Conservation (phyloP, 1,140 invertebrate species). For the Zaprionus africanus region DNA sequence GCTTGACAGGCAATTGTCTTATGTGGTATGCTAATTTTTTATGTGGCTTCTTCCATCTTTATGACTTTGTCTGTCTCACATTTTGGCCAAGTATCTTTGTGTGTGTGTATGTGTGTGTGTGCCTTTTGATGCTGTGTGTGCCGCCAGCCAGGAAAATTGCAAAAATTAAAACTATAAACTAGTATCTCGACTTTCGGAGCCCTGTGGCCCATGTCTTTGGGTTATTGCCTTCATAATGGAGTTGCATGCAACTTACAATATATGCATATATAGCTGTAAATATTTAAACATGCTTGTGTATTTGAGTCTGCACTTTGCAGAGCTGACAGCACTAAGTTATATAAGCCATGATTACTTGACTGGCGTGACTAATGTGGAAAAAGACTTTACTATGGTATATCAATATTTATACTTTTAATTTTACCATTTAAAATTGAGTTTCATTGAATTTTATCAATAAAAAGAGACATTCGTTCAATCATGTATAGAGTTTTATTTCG, state of each 20-base stretch:
- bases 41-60: conserved; percentile 30
- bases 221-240: conserved; percentile 73
- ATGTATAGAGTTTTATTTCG: background rate
- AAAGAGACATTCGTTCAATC: background rate
- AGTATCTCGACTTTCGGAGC: conserved; percentile 48
- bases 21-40: conserved; percentile 82
- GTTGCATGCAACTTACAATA: conserved; percentile 20
- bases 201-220: conserved; percentile 42
- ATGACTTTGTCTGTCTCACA: conserved; percentile 11
- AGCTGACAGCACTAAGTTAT: background rate
- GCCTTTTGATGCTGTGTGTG: conserved; percentile 28
- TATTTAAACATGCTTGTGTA: conserved; percentile 15
- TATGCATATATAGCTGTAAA: conserved; percentile 3
- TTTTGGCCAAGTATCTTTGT: background rate
- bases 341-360: background rate
- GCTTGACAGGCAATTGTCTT: conserved; percentile 80
- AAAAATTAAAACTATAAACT: conserved; percentile 82
- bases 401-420: no score
- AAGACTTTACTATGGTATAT: background rate
- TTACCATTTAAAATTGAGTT: no score
- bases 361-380: background rate
- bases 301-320: background rate
- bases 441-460: background rate
- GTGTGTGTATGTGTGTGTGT: conserved; percentile 7
- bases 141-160: conserved; percentile 58